A percentile compares a stretch with the other conserved stretches of the same genome.
These are phyloP conservation scores for Nezara viridula DNA, from an alignment of 2,888 invertebrate genomes.

Conservation along the genomic window DNA sequence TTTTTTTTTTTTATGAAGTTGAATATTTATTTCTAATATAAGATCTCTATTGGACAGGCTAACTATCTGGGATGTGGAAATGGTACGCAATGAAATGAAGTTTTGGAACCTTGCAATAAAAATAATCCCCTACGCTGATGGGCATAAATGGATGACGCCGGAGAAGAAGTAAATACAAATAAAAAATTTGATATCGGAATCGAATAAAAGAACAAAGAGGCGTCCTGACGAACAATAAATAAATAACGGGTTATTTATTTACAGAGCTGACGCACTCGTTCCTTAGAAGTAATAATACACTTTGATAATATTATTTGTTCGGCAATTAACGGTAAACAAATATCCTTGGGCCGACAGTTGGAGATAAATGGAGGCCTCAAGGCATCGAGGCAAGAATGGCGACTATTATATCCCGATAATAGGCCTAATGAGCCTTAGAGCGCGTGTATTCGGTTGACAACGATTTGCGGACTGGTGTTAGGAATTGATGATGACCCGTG, in stretches of 20 bases:
- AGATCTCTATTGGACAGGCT: too few relatives aligned
- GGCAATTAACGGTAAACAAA: background rate
- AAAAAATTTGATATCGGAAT: background rate
- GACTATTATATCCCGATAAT: background rate
- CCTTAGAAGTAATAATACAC: background rate
- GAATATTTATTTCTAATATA: too few relatives aligned
- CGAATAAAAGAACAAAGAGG: background rate
- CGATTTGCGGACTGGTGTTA: background rate
- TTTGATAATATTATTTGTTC: constrained; percentile 4
- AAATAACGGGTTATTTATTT: background rate
- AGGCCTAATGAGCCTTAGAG: background rate
- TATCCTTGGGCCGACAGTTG: background rate
- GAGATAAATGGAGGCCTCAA: background rate
- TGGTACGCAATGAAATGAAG: too few relatives aligned
- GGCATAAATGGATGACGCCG: too few relatives aligned
- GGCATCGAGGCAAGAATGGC: background rate
- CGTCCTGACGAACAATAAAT: background rate
- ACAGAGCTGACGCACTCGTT: background rate
- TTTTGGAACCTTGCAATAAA: too few relatives aligned
- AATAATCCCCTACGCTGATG: too few relatives aligned
- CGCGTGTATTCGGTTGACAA: background rate
- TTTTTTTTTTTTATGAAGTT: too few relatives aligned
- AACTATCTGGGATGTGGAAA: too few relatives aligned
- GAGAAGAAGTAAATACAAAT: background rate
- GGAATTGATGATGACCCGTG: background rate